phyloP scores from a whole-genome alignment of 2,888 invertebrate genomes.

The Uropetala carovei region DNA sequence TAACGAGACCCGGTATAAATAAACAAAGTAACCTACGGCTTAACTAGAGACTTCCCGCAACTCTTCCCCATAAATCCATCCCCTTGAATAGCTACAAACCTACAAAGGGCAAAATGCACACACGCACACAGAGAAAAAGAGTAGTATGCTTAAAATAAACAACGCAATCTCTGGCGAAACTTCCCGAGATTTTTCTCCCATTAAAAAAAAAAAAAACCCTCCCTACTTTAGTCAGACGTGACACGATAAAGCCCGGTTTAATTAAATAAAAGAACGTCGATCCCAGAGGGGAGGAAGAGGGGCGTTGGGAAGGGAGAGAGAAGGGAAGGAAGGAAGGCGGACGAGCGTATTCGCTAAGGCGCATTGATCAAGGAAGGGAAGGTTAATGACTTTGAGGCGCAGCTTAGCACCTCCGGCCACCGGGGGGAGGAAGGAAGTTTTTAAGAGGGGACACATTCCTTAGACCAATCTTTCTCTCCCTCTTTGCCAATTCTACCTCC shows the following conservation, averaged over 20 bases:
- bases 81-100: neutral
- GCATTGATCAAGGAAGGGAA: neutral
- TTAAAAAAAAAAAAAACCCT: neutral
- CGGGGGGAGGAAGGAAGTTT: neutral
- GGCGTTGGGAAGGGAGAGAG: neutral
- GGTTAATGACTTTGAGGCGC: conserved; percentile 4
- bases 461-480: neutral
- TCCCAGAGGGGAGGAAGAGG: neutral
- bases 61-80: neutral
- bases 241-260: conserved; percentile 3
- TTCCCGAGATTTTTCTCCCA: neutral
- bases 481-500: neutral
- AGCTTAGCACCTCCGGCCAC: neutral
- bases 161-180: neutral
- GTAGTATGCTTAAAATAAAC: neutral
- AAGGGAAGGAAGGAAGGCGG: neutral
- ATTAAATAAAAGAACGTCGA: conserved; percentile 7
- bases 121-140: neutral
- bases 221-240: neutral
- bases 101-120: neutral
- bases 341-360: neutral
- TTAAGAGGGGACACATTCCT: neutral
- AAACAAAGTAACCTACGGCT: neutral
- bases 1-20: neutral
- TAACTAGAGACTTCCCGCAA: neutral